A percentile compares a stretch with the other conserved stretches of the same genome.
Evolutionary conservation across 2,113 vertebrate genomes (phyloP).

Genomic region (Scolopax mira): DNA sequence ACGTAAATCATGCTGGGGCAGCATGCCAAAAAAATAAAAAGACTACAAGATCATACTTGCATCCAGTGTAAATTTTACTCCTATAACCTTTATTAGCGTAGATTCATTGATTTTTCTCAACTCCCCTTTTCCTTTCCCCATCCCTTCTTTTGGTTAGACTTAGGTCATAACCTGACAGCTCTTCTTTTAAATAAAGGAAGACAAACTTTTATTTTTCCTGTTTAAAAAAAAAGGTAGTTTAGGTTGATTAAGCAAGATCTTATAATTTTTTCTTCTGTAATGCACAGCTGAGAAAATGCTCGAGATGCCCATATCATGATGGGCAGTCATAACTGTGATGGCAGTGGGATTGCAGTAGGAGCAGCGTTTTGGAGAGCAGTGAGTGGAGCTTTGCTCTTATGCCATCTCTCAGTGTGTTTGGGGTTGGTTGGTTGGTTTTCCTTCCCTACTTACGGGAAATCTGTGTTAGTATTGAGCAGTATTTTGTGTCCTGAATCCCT

Average conservation of each 20-base stretch:
- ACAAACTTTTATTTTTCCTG: neutral
- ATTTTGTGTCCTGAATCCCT: neutral
- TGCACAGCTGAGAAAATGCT: neutral
- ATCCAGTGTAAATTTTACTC: slow-evolving; percentile 74
- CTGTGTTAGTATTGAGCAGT: neutral
- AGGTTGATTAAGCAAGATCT: neutral
- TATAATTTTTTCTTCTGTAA: neutral
- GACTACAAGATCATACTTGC: slow-evolving; percentile 72
- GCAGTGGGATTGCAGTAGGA: neutral
- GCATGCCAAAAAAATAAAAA: slow-evolving; percentile 73
- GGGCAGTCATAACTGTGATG: neutral
- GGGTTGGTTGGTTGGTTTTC: neutral
- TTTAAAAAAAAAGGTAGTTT: neutral
- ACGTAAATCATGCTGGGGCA: slow-evolving; percentile 79
- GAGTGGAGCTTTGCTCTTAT: neutral
- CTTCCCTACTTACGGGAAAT: fast-evolving
- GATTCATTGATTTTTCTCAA: slow-evolving; percentile 74
- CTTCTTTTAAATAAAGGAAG: slow-evolving; percentile 61
- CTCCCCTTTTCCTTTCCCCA: neutral
- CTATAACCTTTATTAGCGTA: slow-evolving; percentile 77
- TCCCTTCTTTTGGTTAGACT: slow-evolving; percentile 42
- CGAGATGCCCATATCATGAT: fast-evolving
- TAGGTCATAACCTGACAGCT: slow-evolving; percentile 67
- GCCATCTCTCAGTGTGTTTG: neutral
- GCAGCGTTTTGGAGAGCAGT: neutral